Percentiles rank a stretch among this genome's conserved stretches.
Conservation (phyloP, 2,888 invertebrate species). For the Leuctra nigra region DNA sequence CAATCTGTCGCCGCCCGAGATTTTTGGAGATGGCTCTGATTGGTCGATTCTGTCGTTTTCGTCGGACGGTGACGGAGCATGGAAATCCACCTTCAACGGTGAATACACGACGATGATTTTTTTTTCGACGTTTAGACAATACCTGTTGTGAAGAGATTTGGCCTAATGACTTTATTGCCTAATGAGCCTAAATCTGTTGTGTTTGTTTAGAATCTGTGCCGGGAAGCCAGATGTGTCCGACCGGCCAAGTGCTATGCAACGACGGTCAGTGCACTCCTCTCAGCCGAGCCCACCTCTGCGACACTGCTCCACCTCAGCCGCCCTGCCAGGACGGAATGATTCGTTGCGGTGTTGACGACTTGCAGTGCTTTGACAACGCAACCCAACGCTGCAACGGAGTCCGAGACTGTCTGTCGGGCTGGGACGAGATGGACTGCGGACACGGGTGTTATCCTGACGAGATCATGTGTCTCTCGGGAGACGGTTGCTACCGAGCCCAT, state of each 20-base stretch:
- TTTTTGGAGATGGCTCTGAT: too few species aligned
- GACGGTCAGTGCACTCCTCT: background rate
- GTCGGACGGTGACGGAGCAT: too few species aligned
- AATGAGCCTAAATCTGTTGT: background rate
- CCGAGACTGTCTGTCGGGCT: background rate
- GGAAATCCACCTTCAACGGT: too few species aligned
- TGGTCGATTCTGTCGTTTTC: too few species aligned
- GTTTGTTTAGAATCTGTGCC: background rate
- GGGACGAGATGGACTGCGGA: background rate
- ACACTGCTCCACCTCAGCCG: background rate
- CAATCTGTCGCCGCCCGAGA: too few species aligned
- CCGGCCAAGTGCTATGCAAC: slow-evolving; percentile 4
- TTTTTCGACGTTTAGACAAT: too few species aligned
- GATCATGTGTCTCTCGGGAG: slow-evolving; percentile 1
- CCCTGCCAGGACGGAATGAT: slow-evolving; percentile 13
- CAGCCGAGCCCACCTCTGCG: background rate
- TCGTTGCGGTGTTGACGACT: slow-evolving; percentile 25
- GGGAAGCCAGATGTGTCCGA: background rate
- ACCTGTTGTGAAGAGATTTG: too few species aligned
- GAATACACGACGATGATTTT: too few species aligned
- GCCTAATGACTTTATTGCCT: too few species aligned
- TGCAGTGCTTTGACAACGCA: slow-evolving; percentile 30
- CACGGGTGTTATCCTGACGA: background rate
- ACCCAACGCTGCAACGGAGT: slow-evolving; percentile 35
- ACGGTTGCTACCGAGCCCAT: slow-evolving; percentile 34